Evolutionary conservation across 2,797 vertebrate genomes (phyloP).

Genomic region (Alcedo quadribrachys): DNA sequence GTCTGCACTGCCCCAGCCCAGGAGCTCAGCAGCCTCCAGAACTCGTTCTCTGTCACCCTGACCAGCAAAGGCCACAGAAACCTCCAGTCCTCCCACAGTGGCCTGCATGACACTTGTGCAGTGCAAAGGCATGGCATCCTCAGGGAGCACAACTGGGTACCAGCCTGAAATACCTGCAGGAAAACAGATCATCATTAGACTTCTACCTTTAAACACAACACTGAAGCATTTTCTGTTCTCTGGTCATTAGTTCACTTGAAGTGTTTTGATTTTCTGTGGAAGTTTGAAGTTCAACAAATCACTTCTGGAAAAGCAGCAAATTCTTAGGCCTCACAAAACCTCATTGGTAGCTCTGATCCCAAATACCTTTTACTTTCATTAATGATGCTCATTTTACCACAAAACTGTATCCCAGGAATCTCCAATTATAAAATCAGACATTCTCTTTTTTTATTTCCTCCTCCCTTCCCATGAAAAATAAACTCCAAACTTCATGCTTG

Average conservation of each 20-base stretch:
- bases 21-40: too few species aligned
- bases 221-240: not conserved
- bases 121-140: conserved; percentile 26
- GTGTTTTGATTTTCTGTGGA: not conserved
- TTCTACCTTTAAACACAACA: not conserved
- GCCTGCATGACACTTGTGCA: not conserved
- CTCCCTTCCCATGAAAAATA: not conserved
- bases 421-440: not conserved
- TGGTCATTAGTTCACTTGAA: not conserved
- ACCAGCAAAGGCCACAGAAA: too few species aligned
- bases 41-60: too few species aligned
- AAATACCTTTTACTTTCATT: not conserved
- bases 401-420: not conserved
- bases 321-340: not conserved
- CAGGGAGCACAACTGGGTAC: conserved; percentile 83
- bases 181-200: not conserved
- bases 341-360: not conserved
- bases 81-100: too few species aligned
- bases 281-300: not conserved
- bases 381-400: not conserved
- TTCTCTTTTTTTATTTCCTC: not conserved
- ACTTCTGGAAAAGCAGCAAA: not conserved
- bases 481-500: not conserved
- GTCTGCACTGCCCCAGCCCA: conserved; percentile 1
- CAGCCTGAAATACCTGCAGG: conserved; percentile 91